phyloP scores from a whole-genome alignment of 2,797 vertebrate species.

The Muscicapa striata region DNA sequence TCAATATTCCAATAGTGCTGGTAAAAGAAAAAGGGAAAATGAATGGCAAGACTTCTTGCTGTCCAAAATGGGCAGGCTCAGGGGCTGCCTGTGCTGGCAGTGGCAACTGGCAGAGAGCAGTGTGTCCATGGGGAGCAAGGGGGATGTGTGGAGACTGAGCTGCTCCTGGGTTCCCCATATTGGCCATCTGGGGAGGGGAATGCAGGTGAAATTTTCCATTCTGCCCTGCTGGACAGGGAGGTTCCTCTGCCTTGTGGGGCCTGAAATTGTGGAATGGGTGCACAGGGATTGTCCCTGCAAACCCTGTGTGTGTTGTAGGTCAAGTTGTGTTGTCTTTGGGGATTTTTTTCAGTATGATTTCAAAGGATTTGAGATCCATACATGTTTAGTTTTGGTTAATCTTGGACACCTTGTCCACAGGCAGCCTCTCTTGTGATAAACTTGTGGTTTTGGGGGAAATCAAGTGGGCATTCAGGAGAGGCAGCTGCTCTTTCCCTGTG shows the following conservation, averaged over 20 bases:
- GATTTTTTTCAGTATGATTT: background rate
- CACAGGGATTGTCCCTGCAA: background rate
- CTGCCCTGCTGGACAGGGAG: background rate
- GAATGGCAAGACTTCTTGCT: background rate
- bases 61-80: rapidly evolving
- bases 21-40: background rate
- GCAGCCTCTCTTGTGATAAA: background rate
- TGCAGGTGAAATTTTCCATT: background rate
- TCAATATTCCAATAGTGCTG: background rate
- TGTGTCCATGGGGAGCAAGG: background rate
- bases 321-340: background rate
- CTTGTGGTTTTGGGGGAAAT: background rate
- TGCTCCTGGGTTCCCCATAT: background rate
- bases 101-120: background rate
- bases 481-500: background rate
- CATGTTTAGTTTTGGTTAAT: rapidly evolving
- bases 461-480: background rate
- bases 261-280: background rate
- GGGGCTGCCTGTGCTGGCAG: background rate
- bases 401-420: background rate
- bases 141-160: background rate
- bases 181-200: background rate
- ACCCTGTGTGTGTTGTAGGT: rapidly evolving
- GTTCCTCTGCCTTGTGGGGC: background rate
- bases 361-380: background rate